Conservation (phyloP, 2,797 vertebrate genomes). For the Psittacula echo region DNA sequence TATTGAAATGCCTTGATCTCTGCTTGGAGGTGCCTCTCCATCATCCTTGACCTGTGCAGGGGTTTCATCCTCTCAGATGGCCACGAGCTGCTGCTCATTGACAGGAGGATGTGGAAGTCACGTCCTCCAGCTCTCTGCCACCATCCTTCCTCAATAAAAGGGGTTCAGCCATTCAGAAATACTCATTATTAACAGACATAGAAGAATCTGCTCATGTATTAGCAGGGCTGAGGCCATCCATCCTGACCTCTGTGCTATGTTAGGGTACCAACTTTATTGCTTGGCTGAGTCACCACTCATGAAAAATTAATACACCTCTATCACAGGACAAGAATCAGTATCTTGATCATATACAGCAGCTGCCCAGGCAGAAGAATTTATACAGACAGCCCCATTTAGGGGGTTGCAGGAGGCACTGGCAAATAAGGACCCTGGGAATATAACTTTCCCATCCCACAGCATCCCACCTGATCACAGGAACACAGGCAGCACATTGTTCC, state of each 20-base stretch:
- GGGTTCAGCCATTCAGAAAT: not conserved
- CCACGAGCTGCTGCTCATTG: not conserved
- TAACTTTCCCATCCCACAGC: not conserved
- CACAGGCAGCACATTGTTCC: not conserved
- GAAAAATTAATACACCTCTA: not conserved
- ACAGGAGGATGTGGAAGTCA: not conserved
- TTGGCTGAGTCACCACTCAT: not conserved
- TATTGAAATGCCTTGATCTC: not conserved
- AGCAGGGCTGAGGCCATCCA: not conserved
- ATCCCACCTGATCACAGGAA: not conserved
- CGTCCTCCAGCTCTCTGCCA: not conserved
- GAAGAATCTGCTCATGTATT: not conserved
- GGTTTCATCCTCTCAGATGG: not conserved
- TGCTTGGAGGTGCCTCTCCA: accelerated
- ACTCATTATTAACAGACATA: not conserved
- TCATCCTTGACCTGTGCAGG: not conserved
- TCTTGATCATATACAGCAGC: not conserved
- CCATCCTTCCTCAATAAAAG: not conserved
- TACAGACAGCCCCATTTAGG: not conserved
- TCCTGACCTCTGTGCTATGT: not conserved
- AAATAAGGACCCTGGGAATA: not conserved
- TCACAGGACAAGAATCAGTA: not conserved
- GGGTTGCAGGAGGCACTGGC: not conserved
- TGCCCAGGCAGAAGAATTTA: not conserved
- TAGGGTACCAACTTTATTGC: not conserved